phyloP scores from a whole-genome alignment of 2,888 invertebrate species.

The Erebia ligea region DNA sequence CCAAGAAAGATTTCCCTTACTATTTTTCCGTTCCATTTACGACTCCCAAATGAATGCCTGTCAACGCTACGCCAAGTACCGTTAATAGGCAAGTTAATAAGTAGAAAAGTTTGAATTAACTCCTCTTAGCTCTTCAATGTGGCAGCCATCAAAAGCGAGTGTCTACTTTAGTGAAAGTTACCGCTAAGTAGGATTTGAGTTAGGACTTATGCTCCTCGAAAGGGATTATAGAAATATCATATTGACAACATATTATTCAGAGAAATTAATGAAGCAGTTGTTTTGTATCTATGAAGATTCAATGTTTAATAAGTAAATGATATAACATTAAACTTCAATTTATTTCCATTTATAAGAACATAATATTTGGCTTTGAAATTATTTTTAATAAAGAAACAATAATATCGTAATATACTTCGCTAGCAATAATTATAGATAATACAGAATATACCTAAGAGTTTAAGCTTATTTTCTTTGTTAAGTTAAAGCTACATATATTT shows the following conservation, averaged over 20 bases:
- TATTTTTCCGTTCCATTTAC: conserved; percentile 55
- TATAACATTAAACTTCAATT: neutral
- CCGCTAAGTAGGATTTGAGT: conserved; percentile 79
- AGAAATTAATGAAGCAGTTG: conserved; percentile 30
- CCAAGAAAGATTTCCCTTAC: conserved; percentile 50
- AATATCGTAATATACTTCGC: neutral
- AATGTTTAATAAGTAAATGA: neutral
- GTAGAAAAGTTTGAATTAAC: conserved; percentile 78
- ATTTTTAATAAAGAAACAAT: neutral
- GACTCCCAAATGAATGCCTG: conserved; percentile 49
- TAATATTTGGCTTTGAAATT: neutral
- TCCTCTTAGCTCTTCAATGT: conserved; percentile 73
- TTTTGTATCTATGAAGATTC: neutral
- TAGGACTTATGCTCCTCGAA: conserved; percentile 63
- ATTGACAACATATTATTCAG: conserved; percentile 62
- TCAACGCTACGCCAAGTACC: conserved; percentile 59
- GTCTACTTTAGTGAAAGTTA: conserved; percentile 78
- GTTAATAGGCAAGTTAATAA: conserved; percentile 79
- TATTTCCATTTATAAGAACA: conserved; percentile 4
- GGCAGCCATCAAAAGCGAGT: conserved; percentile 75
- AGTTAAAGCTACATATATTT: conserved; percentile 7
- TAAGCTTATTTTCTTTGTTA: conserved; percentile 6
- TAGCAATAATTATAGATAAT: neutral
- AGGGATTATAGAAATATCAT: conserved; percentile 73
- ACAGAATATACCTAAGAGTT: neutral